These are phyloP conservation scores for Diplodus puntazzo DNA, from an alignment of 2,797 vertebrate genomes.

Conservation along the genomic window DNA sequence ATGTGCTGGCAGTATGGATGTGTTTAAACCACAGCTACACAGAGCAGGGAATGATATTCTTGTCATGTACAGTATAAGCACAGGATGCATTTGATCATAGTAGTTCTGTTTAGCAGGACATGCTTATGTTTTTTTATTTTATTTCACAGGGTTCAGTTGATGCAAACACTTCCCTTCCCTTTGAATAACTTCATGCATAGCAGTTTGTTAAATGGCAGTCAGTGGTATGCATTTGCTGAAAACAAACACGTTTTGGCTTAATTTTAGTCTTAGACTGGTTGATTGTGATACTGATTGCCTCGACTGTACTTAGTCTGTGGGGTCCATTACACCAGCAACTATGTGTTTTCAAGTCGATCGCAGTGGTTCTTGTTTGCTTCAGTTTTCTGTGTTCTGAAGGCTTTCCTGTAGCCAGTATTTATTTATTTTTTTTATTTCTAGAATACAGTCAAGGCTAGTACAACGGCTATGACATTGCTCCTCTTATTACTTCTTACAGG, in stretches of 20 bases:
- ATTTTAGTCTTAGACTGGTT: slow-evolving; percentile 46
- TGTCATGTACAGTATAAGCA: background rate
- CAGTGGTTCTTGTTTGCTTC: slow-evolving; percentile 38
- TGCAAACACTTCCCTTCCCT: background rate
- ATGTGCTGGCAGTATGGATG: background rate
- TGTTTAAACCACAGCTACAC: background rate
- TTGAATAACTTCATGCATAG: slow-evolving; percentile 6
- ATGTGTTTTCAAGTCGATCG: slow-evolving; percentile 60
- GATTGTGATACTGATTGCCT: slow-evolving; percentile 68
- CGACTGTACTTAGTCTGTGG: slow-evolving; percentile 37
- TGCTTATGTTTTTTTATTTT: background rate
- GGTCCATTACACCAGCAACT: slow-evolving; percentile 26
- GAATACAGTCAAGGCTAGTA: slow-evolving; percentile 26
- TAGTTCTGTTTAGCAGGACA: background rate
- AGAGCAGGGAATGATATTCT: background rate
- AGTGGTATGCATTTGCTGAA: slow-evolving; percentile 24
- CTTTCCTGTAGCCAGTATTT: slow-evolving; percentile 8
- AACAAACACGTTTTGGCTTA: slow-evolving; percentile 28
- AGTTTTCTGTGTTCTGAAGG: slow-evolving; percentile 26
- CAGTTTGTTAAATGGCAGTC: slow-evolving; percentile 13
- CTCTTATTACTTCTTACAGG: background rate
- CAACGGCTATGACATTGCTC: slow-evolving; percentile 11
- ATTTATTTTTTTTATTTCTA: slow-evolving; percentile 5
- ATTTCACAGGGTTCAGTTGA: background rate
- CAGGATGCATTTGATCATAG: background rate